Conservation (phyloP, 2,113 vertebrate genomes). For the Sander vitreus region DNA sequence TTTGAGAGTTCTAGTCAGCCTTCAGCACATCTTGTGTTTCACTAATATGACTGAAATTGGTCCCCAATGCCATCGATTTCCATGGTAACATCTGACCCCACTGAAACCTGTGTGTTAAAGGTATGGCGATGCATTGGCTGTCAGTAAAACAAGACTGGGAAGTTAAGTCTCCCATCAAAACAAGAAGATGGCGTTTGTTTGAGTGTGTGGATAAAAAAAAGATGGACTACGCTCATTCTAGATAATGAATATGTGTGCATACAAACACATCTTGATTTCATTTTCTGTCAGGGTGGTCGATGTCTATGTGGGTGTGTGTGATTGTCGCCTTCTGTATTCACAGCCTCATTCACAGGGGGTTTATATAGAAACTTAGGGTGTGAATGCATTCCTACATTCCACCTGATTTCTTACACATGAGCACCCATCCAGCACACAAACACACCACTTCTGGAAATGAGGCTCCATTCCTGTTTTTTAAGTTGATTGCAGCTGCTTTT, state of each 20-base stretch:
- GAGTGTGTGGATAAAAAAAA: neutral
- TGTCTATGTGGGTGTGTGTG: slow-evolving; percentile 2
- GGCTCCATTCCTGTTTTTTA: slow-evolving; percentile 1
- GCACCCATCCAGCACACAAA: slow-evolving; percentile 43
- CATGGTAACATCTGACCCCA: slow-evolving; percentile 21
- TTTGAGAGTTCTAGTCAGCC: neutral
- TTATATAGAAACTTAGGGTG: slow-evolving; percentile 70
- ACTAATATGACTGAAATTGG: neutral
- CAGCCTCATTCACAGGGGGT: slow-evolving; percentile 59
- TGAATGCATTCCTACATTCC: slow-evolving; percentile 80
- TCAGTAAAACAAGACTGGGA: neutral
- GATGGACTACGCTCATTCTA: neutral
- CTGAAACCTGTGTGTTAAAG: slow-evolving; percentile 7
- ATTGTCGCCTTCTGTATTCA: slow-evolving; percentile 9
- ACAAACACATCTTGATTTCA: slow-evolving; percentile 31
- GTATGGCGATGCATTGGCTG: neutral
- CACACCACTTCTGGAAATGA: slow-evolving; percentile 9
- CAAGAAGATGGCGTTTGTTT: neutral
- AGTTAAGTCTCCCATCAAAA: slow-evolving; percentile 11
- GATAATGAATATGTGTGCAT: neutral
- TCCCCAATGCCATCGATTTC: slow-evolving; percentile 15
- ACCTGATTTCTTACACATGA: slow-evolving; percentile 64
- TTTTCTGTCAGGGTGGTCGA: slow-evolving; percentile 43
- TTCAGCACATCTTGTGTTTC: neutral
- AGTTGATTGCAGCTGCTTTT: neutral